A percentile compares a stretch with the other conserved stretches of the same genome.
Evolutionary conservation across 2,113 vertebrate species (phyloP).

Genomic region (Mesembrinibis cayennensis): DNA sequence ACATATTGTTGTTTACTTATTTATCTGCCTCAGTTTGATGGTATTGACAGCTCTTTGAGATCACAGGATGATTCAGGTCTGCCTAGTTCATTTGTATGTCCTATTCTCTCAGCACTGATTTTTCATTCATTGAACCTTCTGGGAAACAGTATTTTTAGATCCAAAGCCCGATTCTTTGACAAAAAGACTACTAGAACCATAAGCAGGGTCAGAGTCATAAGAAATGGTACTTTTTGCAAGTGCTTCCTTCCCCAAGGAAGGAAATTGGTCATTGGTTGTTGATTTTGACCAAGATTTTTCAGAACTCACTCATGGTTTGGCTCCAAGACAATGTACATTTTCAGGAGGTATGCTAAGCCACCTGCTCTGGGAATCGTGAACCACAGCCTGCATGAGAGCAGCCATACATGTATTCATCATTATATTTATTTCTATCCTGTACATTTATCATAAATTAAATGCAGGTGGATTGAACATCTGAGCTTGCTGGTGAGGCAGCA

Average conservation of each 20-base stretch:
- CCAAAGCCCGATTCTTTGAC: background rate
- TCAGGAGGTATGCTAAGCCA: background rate
- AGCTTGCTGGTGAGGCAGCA: background rate
- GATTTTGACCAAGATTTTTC: background rate
- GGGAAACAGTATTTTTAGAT: background rate
- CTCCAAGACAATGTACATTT: background rate
- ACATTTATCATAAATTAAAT: background rate
- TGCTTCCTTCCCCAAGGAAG: background rate
- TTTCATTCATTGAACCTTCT: accelerated
- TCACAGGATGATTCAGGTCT: background rate
- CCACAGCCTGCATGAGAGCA: background rate
- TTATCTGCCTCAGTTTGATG: background rate
- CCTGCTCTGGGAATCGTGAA: background rate
- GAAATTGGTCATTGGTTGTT: background rate
- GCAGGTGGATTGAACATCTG: background rate
- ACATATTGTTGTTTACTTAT: background rate
- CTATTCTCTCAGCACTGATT: background rate
- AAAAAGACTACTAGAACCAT: background rate
- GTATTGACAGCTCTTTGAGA: background rate
- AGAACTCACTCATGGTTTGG: background rate
- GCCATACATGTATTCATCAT: background rate
- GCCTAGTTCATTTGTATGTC: background rate
- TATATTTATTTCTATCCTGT: background rate
- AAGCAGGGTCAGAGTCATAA: background rate
- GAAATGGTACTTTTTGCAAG: background rate